Evolutionary conservation across 2,113 vertebrate genomes (phyloP), one percentile per base, ranked within the genome.

Genomic region (Emydura subglobosa): DNA sequence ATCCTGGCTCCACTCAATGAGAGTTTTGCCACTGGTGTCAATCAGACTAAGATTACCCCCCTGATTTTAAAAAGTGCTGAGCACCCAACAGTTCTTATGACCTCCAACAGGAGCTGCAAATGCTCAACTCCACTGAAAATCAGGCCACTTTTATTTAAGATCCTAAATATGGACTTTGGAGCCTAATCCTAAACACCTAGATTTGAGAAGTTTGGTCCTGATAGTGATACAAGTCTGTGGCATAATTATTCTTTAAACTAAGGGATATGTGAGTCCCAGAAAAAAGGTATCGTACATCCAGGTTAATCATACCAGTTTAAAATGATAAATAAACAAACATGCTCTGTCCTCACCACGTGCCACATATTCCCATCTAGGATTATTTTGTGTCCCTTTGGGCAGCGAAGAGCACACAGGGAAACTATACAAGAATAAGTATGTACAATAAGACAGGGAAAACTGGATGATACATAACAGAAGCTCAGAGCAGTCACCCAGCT

Each of bases 401-500:
- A 86, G 14, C 47, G 0, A 55, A 76, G 78, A 94, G 44, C 44
- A n/a, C 91, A 51, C 42, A 57, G 80, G 90, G 51, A 89, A 94
- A 78, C 88, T n/a, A 44, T 54, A 10, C 21, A 86, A 76, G 42
- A 81, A 3, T 34, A 76, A 53, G 44, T 85, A 83, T 31, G 57
- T 4, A 53, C 72, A 82, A 50, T 61, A 85, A 51, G 68, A 78
- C 85, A 93, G 54, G 50, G 1, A 76, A n/a, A 12, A 39, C 34
- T 92, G 83, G 51, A 91, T 10, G 34, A 93, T 31, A 39, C 55
- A 39, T 61, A 86, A 88, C 82, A 25, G 13, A 68, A 49, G 87
- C 83, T 86, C 85, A 88, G 89, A 90, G n/a, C 47, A 51, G 42
- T 91, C 91, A 55, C 47, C 83, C 88, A 74, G 59, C 80, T n/a